These are phyloP conservation scores for Erpetoichthys calabaricus DNA, from an alignment of 2,797 vertebrate species.

Conservation along the genomic window DNA sequence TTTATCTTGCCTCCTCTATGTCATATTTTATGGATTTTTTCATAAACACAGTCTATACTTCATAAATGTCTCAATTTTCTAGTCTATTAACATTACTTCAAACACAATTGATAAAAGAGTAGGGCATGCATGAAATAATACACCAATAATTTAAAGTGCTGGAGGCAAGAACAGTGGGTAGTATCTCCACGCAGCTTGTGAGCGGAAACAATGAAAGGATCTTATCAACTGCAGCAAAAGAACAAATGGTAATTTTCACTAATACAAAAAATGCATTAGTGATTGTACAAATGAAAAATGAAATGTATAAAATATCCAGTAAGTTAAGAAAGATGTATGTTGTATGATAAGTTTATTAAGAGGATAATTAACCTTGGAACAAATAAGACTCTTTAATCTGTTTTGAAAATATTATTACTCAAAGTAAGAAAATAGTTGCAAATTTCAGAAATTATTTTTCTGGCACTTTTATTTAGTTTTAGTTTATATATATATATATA, in stretches of 20 bases:
- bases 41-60: slow-evolving; percentile 97
- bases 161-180: slow-evolving; percentile 83
- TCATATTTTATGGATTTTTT: slow-evolving; percentile 98
- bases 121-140: slow-evolving; percentile 93
- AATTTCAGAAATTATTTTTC: no score
- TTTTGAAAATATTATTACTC: no score
- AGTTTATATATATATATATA: no score
- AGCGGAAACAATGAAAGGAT: slow-evolving; percentile 74
- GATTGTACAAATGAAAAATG: slow-evolving; percentile 79
- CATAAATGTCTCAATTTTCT: slow-evolving; percentile 99
- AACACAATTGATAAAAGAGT: slow-evolving; percentile 92
- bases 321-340: no score
- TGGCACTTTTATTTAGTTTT: no score
- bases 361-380: no score
- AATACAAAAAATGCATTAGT: slow-evolving; percentile 46
- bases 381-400: no score
- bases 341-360: no score
- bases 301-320: slow-evolving; percentile 22
- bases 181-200: slow-evolving; percentile 59
- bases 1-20: slow-evolving; percentile 88
- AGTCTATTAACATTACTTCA: slow-evolving; percentile 98
- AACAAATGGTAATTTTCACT: slow-evolving; percentile 78
- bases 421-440: no score
- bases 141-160: slow-evolving; percentile 83
- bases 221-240: slow-evolving; percentile 84